Base-by-base conservation (phyloP, 2,888 invertebrate species). In the Malthinus flaveolus region DNA sequence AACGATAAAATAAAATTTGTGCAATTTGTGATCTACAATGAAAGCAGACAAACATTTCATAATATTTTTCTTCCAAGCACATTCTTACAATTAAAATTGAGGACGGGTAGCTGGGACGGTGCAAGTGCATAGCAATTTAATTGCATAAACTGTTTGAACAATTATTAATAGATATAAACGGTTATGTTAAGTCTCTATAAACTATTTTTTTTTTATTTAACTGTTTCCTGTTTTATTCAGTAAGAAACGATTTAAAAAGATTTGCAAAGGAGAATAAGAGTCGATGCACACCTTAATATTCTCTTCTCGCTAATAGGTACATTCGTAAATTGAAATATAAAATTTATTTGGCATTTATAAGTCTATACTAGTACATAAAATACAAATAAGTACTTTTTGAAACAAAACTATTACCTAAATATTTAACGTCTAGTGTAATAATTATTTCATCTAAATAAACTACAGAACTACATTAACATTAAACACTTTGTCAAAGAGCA, bases 21-120 rank as follows among this genome's bases (percentile, higher is more conserved):
- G 50, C 51, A 47, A 32, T 42, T 11, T 51, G 56, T 44, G 45
- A 36, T n/a, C 37, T 32, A 50, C 12, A 50, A 11, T 42, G 1
- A 37, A 50, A 32, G 7, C 11, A 31, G 34, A 32, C 34, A 7
- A 11, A 12, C 12, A 39, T 3, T 39, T 39, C n/a, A 12, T 11
- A n/a, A n/a, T n/a, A 6, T 11, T 10, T 12, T 39, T 11, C 33
- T 49, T 37, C 32, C 12, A 46, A 46, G 47, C 46, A 46, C 37
- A 47, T 37, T 23, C 23, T 23, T 45, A 47, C 13, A 45, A 31
- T 59, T 48, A 54, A 57, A 46, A 45, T 45, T 47, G 12, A 55
- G 64, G 64, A 64, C 64, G 64, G 64, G 63, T 56, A 59, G 57
- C 59, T 56, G 59, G 65, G 65, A 65, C 65, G 65, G 65, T 65